A percentile compares a stretch with the other conserved stretches of the same genome.
phyloP scores from a whole-genome alignment of 2,113 vertebrate species.

The Oreochromis niloticus region DNA sequence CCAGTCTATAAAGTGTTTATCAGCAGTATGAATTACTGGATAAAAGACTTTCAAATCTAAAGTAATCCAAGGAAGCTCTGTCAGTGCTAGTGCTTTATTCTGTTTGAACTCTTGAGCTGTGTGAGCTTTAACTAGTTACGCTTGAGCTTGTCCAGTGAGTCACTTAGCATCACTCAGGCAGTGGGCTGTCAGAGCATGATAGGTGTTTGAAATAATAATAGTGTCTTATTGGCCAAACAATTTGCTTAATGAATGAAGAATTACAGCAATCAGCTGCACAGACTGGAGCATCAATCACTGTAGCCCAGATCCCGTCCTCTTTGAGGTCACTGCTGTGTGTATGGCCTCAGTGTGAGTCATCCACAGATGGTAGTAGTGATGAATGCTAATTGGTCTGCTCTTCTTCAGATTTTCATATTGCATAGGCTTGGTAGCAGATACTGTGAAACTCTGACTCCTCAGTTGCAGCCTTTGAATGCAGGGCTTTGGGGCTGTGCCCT shows the following conservation, averaged over 20 bases:
- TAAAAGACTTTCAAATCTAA: background rate
- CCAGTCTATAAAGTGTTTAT: background rate
- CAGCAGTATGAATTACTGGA: background rate
- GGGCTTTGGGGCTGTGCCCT: background rate
- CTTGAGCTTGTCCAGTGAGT: background rate
- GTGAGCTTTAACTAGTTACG: background rate
- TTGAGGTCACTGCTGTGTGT: conserved; percentile 9
- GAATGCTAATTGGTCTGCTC: background rate
- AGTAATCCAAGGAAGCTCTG: background rate
- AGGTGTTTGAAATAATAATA: conserved; percentile 4
- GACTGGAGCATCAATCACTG: conserved; percentile 5
- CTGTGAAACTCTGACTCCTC: background rate
- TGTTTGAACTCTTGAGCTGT: background rate
- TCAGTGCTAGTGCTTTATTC: background rate
- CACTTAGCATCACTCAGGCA: background rate
- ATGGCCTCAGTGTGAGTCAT: conserved; percentile 27
- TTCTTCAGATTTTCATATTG: background rate
- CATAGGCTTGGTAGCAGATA: background rate
- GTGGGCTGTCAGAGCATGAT: background rate
- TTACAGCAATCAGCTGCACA: background rate
- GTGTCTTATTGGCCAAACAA: conserved; percentile 10
- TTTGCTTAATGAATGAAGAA: conserved; percentile 33
- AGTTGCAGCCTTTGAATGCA: background rate
- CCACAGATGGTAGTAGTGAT: conserved; percentile 37
- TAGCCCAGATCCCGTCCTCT: background rate